Percentiles rank a stretch among this genome's conserved stretches.
Conservation (phyloP, 2,888 invertebrate species). For the Julus scanicus region DNA sequence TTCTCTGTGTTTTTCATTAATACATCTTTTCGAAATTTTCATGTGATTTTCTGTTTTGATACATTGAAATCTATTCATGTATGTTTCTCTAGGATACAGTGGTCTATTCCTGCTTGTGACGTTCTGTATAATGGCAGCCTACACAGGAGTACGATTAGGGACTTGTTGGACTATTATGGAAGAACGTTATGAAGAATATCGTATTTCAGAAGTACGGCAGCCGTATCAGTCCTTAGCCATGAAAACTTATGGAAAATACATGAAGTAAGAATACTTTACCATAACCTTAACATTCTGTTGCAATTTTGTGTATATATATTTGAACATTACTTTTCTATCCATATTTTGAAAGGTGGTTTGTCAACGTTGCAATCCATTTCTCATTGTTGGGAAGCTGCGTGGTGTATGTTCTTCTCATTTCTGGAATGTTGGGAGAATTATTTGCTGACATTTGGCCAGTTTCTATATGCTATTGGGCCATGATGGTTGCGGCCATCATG, state of each 20-base stretch:
- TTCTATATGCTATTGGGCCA: slow-evolving; percentile 74
- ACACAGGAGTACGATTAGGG: slow-evolving; percentile 75
- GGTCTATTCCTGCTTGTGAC: slow-evolving; percentile 73
- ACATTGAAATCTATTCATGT: background rate
- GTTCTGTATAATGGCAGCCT: slow-evolving; percentile 74
- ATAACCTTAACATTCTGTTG: background rate
- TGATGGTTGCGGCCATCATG: slow-evolving; percentile 73
- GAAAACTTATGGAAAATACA: slow-evolving; percentile 71
- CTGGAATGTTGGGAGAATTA: slow-evolving; percentile 74
- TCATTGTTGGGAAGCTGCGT: slow-evolving; percentile 73
- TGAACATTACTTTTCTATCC: background rate
- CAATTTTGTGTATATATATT: background rate
- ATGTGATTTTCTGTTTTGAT: background rate
- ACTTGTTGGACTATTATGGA: slow-evolving; percentile 78
- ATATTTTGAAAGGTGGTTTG: slow-evolving; percentile 17
- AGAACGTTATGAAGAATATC: slow-evolving; percentile 72
- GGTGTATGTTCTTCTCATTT: slow-evolving; percentile 75
- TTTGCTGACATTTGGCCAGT: slow-evolving; percentile 68
- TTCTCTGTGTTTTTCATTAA: too few species aligned
- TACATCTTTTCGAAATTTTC: too few species aligned
- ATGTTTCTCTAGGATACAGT: slow-evolving; percentile 72
- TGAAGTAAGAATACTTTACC: slow-evolving; percentile 59
- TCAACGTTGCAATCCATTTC: background rate
- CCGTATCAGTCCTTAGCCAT: slow-evolving; percentile 78
- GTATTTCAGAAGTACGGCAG: slow-evolving; percentile 70